A percentile compares a stretch with the other conserved stretches of the same genome.
phyloP scores from a whole-genome alignment of 2,888 invertebrate species.

The Pyrrhosoma nymphula region DNA sequence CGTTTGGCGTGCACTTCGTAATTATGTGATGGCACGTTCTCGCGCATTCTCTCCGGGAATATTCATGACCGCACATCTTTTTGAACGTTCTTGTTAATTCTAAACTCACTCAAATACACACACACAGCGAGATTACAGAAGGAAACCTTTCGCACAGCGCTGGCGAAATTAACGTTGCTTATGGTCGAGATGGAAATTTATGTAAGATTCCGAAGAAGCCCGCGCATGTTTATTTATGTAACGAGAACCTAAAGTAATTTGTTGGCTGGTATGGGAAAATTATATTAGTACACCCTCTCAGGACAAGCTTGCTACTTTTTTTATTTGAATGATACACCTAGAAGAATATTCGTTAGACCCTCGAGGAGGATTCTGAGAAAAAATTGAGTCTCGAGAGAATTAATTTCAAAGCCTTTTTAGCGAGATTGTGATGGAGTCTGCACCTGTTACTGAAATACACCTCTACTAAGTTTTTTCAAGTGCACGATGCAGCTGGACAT shows the following conservation, averaged over 20 bases:
- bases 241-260: not conserved
- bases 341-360: not conserved
- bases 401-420: too few relatives aligned
- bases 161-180: conserved; percentile 24
- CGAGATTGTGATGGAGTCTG: too few relatives aligned
- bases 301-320: not conserved
- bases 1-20: conserved; percentile 45
- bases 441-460: too few relatives aligned
- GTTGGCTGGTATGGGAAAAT: not conserved
- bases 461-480: too few relatives aligned
- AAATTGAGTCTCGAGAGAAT: not conserved
- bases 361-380: not conserved
- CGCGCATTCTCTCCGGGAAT: conserved; percentile 36
- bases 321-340: not conserved
- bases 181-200: conserved; percentile 25
- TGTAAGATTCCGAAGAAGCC: not conserved
- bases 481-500: too few relatives aligned
- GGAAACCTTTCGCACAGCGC: conserved; percentile 25
- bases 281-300: not conserved
- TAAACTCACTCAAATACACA: conserved; percentile 40
- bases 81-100: conserved; percentile 57
- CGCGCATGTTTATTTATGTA: not conserved
- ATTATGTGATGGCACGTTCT: conserved; percentile 53
- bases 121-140: conserved; percentile 26
- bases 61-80: conserved; percentile 58